A percentile compares a stretch with the other conserved stretches of the same genome.
These are phyloP conservation scores for Podilymbus podiceps DNA, from an alignment of 2,113 vertebrate species.

Conservation along the genomic window DNA sequence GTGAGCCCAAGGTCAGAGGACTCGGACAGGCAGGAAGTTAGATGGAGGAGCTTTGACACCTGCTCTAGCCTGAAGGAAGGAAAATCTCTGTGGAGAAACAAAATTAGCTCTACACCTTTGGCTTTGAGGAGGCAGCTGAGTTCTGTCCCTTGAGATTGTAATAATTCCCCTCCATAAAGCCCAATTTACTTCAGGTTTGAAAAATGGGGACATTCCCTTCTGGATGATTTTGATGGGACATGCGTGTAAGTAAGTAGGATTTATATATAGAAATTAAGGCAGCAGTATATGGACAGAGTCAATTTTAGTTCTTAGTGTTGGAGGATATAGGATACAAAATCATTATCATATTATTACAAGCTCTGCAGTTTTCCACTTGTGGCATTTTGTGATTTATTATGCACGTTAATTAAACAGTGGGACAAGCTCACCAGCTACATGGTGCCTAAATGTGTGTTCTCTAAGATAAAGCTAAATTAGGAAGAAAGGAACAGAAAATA, in stretches of 20 bases:
- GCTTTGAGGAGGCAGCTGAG: neutral
- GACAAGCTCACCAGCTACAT: neutral
- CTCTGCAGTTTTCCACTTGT: neutral
- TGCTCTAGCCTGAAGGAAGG: neutral
- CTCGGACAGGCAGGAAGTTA: neutral
- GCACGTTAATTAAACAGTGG: neutral
- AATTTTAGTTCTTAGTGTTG: neutral
- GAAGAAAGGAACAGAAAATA: neutral
- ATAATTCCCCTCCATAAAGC: neutral
- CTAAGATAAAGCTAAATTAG: neutral
- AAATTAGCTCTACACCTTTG: neutral
- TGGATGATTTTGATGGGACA: neutral
- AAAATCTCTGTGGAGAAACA: neutral
- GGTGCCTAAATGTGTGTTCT: neutral
- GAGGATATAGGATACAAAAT: neutral
- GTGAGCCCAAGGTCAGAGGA: neutral
- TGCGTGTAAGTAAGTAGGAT: too few species aligned
- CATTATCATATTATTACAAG: neutral
- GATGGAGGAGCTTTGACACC: neutral
- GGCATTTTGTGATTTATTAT: constrained; percentile 1
- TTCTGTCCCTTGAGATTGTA: neutral
- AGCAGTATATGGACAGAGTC: neutral
- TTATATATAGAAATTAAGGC: neutral
- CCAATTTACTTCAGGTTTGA: neutral
- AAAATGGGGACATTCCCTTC: neutral